phyloP scores from a whole-genome alignment of 2,113 vertebrate genomes.

The Gadus chalcogrammus region DNA sequence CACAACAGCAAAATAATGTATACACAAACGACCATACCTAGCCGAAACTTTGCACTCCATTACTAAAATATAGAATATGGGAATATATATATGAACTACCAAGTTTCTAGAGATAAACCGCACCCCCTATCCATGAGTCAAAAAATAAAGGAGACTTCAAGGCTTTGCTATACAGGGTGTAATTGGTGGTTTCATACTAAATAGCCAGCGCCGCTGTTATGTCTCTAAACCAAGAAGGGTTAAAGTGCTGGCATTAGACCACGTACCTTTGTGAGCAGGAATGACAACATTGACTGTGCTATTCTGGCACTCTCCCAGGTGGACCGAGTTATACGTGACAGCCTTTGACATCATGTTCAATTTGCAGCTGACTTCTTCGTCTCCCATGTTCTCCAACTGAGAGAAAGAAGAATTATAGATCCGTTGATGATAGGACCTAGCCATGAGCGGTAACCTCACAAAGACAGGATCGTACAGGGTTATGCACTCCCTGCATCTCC shows the following conservation, averaged over 20 bases:
- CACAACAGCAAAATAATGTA: background rate
- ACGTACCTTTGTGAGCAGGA: slow-evolving; percentile 58
- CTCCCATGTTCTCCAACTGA: slow-evolving; percentile 63
- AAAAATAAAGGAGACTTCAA: background rate
- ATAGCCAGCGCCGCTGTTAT: too few species aligned
- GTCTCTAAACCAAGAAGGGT: too few species aligned
- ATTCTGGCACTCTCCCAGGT: slow-evolving; percentile 61
- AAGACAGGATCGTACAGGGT: background rate
- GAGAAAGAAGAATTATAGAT: background rate
- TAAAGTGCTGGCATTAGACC: background rate
- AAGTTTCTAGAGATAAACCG: too few species aligned
- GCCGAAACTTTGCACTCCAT: too few species aligned
- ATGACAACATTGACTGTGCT: slow-evolving; percentile 51
- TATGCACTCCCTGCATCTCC: too few species aligned
- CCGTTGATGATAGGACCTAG: background rate
- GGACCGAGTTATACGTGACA: slow-evolving; percentile 69
- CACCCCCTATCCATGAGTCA: background rate
- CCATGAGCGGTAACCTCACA: background rate
- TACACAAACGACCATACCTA: too few species aligned
- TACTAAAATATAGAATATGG: too few species aligned
- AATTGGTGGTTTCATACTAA: too few species aligned
- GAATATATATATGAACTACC: too few species aligned
- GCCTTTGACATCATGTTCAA: slow-evolving; percentile 58
- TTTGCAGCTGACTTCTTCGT: slow-evolving; percentile 40
- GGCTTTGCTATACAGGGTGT: background rate